Evolutionary conservation across 2,888 invertebrate genomes (phyloP).

Genomic region (Blastobasis adustella): DNA sequence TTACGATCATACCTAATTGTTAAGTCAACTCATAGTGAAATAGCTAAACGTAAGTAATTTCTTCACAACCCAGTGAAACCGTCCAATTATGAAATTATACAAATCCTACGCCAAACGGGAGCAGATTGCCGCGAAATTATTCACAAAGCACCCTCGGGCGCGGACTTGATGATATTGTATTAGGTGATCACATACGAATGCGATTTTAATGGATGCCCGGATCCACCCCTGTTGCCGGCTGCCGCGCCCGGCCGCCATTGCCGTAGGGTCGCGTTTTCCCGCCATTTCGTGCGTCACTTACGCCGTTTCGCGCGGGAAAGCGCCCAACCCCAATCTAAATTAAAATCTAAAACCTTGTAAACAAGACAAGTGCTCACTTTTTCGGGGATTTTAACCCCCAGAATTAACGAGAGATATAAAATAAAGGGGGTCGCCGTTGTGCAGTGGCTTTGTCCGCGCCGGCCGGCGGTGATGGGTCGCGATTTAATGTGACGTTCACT

Average conservation of each 20-base stretch:
- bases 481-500: conserved; percentile 26
- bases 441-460: conserved; percentile 42
- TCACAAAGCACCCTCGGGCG: conserved; percentile 64
- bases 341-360: conserved; percentile 77
- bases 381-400: conserved; percentile 75
- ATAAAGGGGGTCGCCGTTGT: conserved; percentile 41
- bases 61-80: conserved; percentile 11
- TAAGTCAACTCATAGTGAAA: no score
- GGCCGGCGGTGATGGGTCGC: conserved; percentile 3
- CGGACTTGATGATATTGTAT: conserved; percentile 75
- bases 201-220: conserved; percentile 69
- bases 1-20: no score
- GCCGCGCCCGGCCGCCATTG: conserved; percentile 24
- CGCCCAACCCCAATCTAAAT: conserved; percentile 72
- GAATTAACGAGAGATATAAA: conserved; percentile 69
- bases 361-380: conserved; percentile 77
- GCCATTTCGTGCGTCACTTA: conserved; percentile 34
- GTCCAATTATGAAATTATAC: conserved; percentile 42
- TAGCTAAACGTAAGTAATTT: no score
- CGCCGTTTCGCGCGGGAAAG: conserved; percentile 33
- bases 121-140: conserved; percentile 74
- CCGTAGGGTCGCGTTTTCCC: conserved; percentile 35
- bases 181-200: conserved; percentile 76
- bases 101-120: conserved; percentile 59
- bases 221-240: conserved; percentile 32